Evolutionary conservation across 53 echinoderm and acorn worm species (phyloP), one percentile per base, ranked within the genome.

Genomic region (Holothuria leucospilota): DNA sequence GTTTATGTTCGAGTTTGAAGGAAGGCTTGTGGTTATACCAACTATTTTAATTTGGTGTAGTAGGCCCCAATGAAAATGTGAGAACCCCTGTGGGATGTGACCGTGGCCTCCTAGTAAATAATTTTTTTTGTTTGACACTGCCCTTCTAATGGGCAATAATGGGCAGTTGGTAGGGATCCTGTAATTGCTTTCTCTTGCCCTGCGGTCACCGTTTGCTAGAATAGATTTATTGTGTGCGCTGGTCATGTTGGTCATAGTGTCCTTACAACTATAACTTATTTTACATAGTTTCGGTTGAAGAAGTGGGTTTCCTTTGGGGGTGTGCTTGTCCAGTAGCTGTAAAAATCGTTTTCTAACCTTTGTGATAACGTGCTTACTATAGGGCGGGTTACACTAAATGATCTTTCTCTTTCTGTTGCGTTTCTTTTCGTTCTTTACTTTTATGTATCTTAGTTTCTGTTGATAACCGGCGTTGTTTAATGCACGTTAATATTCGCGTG

Each of bases 191-290:
- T 25, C 12, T 21, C 26, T 63, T 23, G 12, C 26, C 4, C n/a
- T 21, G n/a, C 63, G 63, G n/a, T 63, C 63, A 7, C 12, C 12
- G 12, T 13, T 63, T 63, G 12, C n/a, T 7, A 63, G 63, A 6
- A 25, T 63, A 25, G 5, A 63, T 63, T 86, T 61, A 38, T 86
- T 86, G 39, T 86, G 86, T 29, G 86, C 28, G 23, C 51, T 72
- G 15, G 58, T 73, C 7, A 86, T 73, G 16, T 59, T 61, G 27
- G 30, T 23, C 74, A 86, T 86, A 39, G 52, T 86, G 30, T 70
- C 71, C 59, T 73, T 74, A 23, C 86, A 86, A 61, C 74, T 74
- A 16, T 73, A 86, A 61, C 74, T 42, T 63, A 60, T 20, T 82
- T 62, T 6, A 15, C 30, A 13, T 82, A 38, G 20, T 60, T 60